These are phyloP conservation scores for Zenarchopterus dispar DNA, from an alignment of 2,797 vertebrate genomes.

Conservation along the genomic window DNA sequence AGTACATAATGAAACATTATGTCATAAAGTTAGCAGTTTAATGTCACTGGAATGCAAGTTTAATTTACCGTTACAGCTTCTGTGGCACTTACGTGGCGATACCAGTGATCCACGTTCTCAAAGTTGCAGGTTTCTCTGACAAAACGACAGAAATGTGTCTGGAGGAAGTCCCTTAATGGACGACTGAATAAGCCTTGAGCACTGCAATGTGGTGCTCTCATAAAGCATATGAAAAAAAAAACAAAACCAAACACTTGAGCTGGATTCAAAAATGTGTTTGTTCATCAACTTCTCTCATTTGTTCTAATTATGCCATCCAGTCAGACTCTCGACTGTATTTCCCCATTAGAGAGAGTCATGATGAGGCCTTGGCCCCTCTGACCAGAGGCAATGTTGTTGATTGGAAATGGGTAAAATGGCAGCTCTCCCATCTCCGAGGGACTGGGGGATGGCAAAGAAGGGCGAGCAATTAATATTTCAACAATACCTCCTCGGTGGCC, in stretches of 20 bases:
- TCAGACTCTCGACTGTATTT: slow-evolving; percentile 46
- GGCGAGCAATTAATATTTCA: slow-evolving; percentile 72
- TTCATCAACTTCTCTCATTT: slow-evolving; percentile 38
- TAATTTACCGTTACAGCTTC: too few species aligned
- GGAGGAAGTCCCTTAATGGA: slow-evolving; percentile 15
- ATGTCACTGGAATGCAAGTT: too few species aligned
- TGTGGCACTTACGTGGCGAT: too few species aligned
- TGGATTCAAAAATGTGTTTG: slow-evolving; percentile 54
- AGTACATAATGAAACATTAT: too few species aligned
- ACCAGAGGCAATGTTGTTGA: slow-evolving; percentile 63
- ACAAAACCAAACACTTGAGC: slow-evolving; percentile 36
- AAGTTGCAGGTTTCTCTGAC: slow-evolving; percentile 3
- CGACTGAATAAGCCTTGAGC: slow-evolving; percentile 54
- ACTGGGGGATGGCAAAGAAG: slow-evolving; percentile 51
- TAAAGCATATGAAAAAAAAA: slow-evolving; percentile 28
- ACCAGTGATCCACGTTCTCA: not conserved
- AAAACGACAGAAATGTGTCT: slow-evolving; percentile 22
- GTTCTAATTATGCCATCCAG: slow-evolving; percentile 56
- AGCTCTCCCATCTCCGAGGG: slow-evolving; percentile 60
- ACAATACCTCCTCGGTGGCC: slow-evolving; percentile 64
- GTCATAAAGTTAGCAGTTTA: too few species aligned
- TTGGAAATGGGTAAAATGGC: slow-evolving; percentile 65
- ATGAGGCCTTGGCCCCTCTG: slow-evolving; percentile 48
- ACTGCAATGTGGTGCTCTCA: slow-evolving; percentile 41
- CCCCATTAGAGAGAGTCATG: slow-evolving; percentile 51